A percentile compares a stretch with the other conserved stretches of the same genome.
phyloP scores from a whole-genome alignment of 2,113 vertebrate species.

The Arothron firmamentum region DNA sequence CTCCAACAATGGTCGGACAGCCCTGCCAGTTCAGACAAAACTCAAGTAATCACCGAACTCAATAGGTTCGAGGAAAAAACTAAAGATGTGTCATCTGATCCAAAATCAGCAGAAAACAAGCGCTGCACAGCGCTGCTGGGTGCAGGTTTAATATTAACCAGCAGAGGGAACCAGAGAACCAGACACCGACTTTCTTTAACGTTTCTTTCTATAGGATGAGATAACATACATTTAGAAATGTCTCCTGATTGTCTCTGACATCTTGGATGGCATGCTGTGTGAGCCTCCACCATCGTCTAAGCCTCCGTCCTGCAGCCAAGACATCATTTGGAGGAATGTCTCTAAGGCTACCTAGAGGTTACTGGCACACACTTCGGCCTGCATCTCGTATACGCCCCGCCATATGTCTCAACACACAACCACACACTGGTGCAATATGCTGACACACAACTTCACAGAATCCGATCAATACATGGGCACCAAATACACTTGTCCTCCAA shows the following conservation, averaged over 20 bases:
- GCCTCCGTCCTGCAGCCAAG: constrained; percentile 37
- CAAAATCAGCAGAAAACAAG: constrained; percentile 40
- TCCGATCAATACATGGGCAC: background rate
- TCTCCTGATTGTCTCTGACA: background rate
- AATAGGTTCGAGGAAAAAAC: constrained; percentile 51
- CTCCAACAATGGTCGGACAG: constrained; percentile 37
- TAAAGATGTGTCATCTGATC: constrained; percentile 50
- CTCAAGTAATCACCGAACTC: constrained; percentile 54
- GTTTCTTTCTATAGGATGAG: no score
- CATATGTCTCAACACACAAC: constrained; percentile 59
- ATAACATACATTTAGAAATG: constrained; percentile 10
- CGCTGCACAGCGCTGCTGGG: background rate
- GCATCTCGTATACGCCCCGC: constrained; percentile 49
- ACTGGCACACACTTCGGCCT: constrained; percentile 52
- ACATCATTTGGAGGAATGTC: constrained; percentile 63
- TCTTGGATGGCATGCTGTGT: constrained; percentile 27
- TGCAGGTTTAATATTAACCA: constrained; percentile 43
- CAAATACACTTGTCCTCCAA: background rate
- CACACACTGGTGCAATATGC: constrained; percentile 2
- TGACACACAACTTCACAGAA: background rate
- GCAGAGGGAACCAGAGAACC: constrained; percentile 59
- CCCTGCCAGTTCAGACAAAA: constrained; percentile 36
- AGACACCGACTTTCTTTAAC: constrained; percentile 2
- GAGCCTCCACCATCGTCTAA: constrained; percentile 47
- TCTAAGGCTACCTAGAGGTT: constrained; percentile 68